Conservation (phyloP, 2,888 invertebrate species). For the Falcaria lacertinaria region DNA sequence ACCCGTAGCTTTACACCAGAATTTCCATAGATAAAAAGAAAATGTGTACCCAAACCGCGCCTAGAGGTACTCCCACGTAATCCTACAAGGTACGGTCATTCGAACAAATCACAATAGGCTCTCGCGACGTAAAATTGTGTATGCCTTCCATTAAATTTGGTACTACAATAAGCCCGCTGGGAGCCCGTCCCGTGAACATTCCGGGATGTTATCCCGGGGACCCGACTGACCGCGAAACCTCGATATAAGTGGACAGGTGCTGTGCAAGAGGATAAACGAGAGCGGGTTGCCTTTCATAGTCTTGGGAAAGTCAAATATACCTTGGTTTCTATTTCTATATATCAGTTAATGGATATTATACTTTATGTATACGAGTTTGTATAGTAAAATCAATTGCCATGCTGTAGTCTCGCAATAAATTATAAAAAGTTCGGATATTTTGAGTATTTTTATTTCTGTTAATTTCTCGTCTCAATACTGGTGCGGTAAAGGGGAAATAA, state of each 20-base stretch:
- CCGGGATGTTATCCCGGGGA: slow-evolving; percentile 43
- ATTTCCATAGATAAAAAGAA: neutral
- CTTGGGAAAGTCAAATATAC: too few species aligned
- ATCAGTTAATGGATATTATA: too few species aligned
- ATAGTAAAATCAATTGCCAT: too few species aligned
- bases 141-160: slow-evolving; percentile 56
- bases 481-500: too few species aligned
- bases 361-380: too few species aligned
- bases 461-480: too few species aligned
- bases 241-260: slow-evolving; percentile 31
- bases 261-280: slow-evolving; percentile 18
- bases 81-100: neutral
- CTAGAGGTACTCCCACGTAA: neutral
- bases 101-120: slow-evolving; percentile 8
- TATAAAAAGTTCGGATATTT: too few species aligned
- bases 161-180: slow-evolving; percentile 46
- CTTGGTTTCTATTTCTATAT: too few species aligned
- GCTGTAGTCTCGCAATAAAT: too few species aligned
- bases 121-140: slow-evolving; percentile 33
- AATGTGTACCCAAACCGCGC: neutral
- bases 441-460: too few species aligned
- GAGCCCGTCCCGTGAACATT: slow-evolving; percentile 32
- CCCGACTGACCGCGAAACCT: slow-evolving; percentile 46
- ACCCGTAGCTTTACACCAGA: too few species aligned
- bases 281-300: neutral